Conservation (phyloP, 2,888 invertebrate species). For the Heliconius ethilla region DNA sequence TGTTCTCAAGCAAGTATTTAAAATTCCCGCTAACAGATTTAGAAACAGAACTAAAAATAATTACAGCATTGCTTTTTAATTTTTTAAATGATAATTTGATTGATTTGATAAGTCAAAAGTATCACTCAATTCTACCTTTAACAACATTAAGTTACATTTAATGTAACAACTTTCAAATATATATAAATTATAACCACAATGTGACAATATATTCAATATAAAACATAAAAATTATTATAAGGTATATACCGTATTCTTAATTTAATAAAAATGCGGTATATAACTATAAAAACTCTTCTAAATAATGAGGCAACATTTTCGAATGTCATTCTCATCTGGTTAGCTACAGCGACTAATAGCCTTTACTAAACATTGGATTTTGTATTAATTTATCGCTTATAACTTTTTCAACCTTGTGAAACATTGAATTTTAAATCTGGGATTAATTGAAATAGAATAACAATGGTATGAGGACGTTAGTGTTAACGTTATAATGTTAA, state of each 20-base stretch:
- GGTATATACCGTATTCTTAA: too few species aligned
- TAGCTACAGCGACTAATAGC: conserved; percentile 50
- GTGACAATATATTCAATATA: too few species aligned
- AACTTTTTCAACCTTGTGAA: conserved; percentile 51
- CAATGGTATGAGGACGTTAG: conserved; percentile 60
- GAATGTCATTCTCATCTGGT: conserved; percentile 66
- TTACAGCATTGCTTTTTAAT: background rate
- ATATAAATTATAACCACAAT: too few species aligned
- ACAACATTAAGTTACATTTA: too few species aligned
- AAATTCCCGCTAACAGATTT: conserved; percentile 13
- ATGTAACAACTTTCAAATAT: too few species aligned
- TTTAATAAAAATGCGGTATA: background rate
- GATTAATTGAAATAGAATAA: conserved; percentile 52
- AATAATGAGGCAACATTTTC: conserved; percentile 35
- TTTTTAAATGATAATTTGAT: too few species aligned
- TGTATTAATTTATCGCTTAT: conserved; percentile 59
- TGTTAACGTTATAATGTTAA: conserved; percentile 5
- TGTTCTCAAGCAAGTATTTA: background rate
- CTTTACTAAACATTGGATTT: conserved; percentile 57
- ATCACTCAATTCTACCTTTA: too few species aligned
- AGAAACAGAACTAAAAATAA: background rate
- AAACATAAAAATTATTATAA: too few species aligned
- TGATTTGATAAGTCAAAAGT: too few species aligned
- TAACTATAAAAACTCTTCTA: background rate
- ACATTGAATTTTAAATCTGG: conserved; percentile 46